Evolutionary conservation across 1,140 invertebrate species (phyloP).

Genomic region (Eumaeus atala): DNA sequence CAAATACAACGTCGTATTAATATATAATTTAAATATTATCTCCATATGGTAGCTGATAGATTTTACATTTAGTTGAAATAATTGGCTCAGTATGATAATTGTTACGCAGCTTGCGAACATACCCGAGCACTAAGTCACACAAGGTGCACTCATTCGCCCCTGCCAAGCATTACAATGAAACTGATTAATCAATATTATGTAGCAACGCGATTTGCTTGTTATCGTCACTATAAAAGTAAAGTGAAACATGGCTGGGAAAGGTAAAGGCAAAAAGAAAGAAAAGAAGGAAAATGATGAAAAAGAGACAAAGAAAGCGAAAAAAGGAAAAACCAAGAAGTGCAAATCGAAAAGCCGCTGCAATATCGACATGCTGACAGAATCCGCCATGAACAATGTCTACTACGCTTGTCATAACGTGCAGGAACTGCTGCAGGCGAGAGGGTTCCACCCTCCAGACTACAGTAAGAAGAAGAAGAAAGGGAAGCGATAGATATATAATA

Average conservation of each 20-base stretch:
- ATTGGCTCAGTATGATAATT: too few species aligned
- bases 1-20: too few species aligned
- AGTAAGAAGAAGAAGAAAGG: slow-evolving; percentile 88
- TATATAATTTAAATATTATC: too few species aligned
- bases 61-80: too few species aligned
- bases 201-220: slow-evolving; percentile 17
- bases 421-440: slow-evolving; percentile 82
- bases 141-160: too few species aligned
- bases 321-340: slow-evolving; percentile 75
- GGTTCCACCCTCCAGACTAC: slow-evolving; percentile 88
- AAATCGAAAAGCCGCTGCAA: slow-evolving; percentile 77
- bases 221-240: too few species aligned
- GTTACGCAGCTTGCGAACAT: too few species aligned
- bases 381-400: slow-evolving; percentile 92
- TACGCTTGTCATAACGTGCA: slow-evolving; percentile 92
- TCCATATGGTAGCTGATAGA: too few species aligned
- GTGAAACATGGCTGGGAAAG: slow-evolving; percentile 47
- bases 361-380: slow-evolving; percentile 88
- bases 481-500: slow-evolving; percentile 45
- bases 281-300: slow-evolving; percentile 51
- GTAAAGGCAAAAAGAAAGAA: slow-evolving; percentile 56
- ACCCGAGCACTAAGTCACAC: too few species aligned
- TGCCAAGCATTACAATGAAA: background rate
- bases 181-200: slow-evolving; percentile 30
- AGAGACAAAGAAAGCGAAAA: slow-evolving; percentile 56